phyloP scores from a whole-genome alignment of 2,797 vertebrate genomes.

The Catamblyrhynchus diadema region DNA sequence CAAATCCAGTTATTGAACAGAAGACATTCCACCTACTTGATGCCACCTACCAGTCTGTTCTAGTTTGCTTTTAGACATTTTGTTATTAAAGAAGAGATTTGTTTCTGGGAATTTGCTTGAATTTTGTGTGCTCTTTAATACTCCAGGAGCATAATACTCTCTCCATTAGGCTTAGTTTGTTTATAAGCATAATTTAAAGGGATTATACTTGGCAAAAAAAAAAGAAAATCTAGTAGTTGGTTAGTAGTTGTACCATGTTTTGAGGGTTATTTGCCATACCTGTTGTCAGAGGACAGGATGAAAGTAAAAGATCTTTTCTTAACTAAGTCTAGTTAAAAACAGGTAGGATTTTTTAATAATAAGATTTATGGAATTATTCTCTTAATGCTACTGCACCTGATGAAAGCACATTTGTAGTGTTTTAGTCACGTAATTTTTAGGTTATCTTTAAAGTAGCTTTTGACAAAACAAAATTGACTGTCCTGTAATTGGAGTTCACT shows the following conservation, averaged over 20 bases:
- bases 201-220: background rate
- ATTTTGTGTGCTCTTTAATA: background rate
- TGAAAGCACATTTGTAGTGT: background rate
- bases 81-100: background rate
- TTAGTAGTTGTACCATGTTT: background rate
- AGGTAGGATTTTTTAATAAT: background rate
- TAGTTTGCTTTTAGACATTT: background rate
- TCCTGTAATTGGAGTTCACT: constrained; percentile 42
- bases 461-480: constrained; percentile 20
- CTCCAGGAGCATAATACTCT: rapidly evolving
- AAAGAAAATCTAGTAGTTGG: background rate
- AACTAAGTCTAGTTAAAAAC: background rate
- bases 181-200: background rate
- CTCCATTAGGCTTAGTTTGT: background rate
- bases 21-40: background rate
- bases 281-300: background rate
- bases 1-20: background rate
- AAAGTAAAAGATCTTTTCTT: background rate
- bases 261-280: rapidly evolving
- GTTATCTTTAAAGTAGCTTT: background rate
- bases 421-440: background rate
- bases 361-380: background rate
- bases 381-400: background rate
- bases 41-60: background rate
- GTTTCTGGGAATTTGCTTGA: background rate